Conservation (phyloP, 2,113 vertebrate species). For the Lasiurus borealis region DNA sequence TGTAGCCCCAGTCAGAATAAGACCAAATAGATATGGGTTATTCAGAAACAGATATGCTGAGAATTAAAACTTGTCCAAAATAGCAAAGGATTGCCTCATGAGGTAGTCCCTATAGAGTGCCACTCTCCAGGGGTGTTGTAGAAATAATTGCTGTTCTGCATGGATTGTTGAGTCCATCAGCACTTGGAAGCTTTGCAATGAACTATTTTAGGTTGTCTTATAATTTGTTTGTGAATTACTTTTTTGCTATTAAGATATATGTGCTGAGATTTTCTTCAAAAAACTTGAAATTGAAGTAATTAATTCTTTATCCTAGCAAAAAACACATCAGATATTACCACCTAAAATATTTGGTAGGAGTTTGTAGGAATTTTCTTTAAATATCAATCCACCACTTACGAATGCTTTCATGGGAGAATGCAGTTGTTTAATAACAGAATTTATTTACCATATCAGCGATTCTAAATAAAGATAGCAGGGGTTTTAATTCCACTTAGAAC, state of each 20-base stretch:
- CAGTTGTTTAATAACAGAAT: constrained; percentile 73
- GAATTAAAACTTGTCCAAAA: not conserved
- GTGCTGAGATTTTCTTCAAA: constrained; percentile 2
- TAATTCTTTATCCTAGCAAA: constrained; percentile 12
- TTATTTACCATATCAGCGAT: constrained; percentile 73
- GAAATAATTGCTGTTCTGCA: not conserved
- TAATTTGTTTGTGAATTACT: not conserved
- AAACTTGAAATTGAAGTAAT: constrained; percentile 35
- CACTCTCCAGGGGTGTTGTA: not conserved
- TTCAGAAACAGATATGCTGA: not conserved
- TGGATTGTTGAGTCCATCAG: not conserved
- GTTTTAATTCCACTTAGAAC: constrained; percentile 69
- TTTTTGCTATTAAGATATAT: not conserved
- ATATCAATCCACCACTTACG: not conserved
- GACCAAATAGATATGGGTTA: not conserved
- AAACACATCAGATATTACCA: not conserved
- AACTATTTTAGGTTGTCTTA: not conserved
- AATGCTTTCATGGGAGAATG: constrained; percentile 37
- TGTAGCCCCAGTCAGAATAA: not conserved
- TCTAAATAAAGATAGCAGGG: constrained; percentile 71
- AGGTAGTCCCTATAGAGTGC: not conserved
- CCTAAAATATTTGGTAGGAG: constrained; percentile 76
- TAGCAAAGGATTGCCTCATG: not conserved
- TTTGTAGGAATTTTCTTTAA: constrained; percentile 79
- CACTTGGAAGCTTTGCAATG: not conserved